phyloP scores from a whole-genome alignment of 2,797 vertebrate species.

The Siniperca undulata region DNA sequence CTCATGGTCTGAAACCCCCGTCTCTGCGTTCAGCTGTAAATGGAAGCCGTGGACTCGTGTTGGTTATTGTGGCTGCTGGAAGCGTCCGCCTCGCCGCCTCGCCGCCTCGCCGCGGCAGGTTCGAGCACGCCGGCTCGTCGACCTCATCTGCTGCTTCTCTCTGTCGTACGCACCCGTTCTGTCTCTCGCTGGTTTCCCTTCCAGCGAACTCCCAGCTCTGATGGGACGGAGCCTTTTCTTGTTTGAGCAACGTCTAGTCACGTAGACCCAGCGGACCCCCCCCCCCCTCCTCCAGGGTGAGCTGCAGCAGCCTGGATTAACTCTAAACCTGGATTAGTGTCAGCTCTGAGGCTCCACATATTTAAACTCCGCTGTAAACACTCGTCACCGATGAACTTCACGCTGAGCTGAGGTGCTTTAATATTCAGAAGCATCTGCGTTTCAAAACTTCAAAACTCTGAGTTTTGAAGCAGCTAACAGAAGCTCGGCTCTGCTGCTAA shows the following conservation, averaged over 20 bases:
- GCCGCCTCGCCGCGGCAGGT: conserved; percentile 13
- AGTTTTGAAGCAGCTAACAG: not conserved
- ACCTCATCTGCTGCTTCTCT: not conserved
- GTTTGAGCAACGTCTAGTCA: not conserved
- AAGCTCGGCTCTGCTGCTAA: not conserved
- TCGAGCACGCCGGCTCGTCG: conserved; percentile 10
- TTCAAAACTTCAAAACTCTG: no score
- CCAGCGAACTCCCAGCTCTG: not conserved
- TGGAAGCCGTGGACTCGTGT: no score
- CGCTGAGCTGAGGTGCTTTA: not conserved
- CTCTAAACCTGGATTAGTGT: conserved; percentile 42
- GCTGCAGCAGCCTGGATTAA: conserved; percentile 22
- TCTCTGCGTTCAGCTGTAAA: not conserved
- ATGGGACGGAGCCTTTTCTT: not conserved
- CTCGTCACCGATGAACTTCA: not conserved
- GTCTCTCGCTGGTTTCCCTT: not conserved
- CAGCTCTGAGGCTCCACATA: not conserved
- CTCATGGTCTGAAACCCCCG: no score
- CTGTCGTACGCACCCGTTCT: no score
- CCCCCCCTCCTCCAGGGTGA: not conserved
- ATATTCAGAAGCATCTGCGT: not conserved
- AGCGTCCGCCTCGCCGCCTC: conserved; percentile 2
- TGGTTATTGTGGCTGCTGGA: conserved; percentile 9
- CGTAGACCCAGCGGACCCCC: not conserved
- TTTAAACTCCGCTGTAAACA: conserved; percentile 27